Conservation (phyloP, 2,888 invertebrate genomes). For the Drosophila demipolita region DNA sequence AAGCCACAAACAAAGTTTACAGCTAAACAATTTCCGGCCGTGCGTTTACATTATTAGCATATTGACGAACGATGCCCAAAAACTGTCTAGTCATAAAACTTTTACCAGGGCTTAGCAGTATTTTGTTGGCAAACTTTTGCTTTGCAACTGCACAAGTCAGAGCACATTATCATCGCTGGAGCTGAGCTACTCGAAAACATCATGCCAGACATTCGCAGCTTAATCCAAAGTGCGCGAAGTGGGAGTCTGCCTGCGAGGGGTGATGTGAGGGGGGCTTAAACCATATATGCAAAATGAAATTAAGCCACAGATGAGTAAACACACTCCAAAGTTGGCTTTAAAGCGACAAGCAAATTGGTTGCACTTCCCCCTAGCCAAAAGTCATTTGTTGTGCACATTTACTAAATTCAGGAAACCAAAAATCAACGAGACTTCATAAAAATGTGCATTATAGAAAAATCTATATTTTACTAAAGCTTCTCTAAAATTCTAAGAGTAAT, state of each 20-base stretch:
- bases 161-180: slow-evolving; percentile 71
- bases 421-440: background rate
- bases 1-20: slow-evolving; percentile 70
- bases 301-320: slow-evolving; percentile 72
- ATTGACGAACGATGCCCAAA: slow-evolving; percentile 62
- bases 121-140: slow-evolving; percentile 54
- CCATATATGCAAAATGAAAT: slow-evolving; percentile 65
- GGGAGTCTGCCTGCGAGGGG: background rate
- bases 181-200: slow-evolving; percentile 60
- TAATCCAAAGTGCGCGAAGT: slow-evolving; percentile 48
- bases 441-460: background rate
- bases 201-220: slow-evolving; percentile 46
- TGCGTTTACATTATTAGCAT: slow-evolving; percentile 75
- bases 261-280: background rate
- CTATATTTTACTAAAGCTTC: background rate
- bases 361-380: background rate
- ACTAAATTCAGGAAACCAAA: background rate
- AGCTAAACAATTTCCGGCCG: slow-evolving; percentile 75
- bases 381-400: background rate
- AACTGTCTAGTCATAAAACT: slow-evolving; percentile 75
- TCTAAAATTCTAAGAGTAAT: background rate
- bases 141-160: slow-evolving; percentile 57
- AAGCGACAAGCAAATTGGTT: slow-evolving; percentile 34
- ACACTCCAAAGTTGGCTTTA: slow-evolving; percentile 32
- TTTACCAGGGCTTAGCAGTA: slow-evolving; percentile 54